These are phyloP conservation scores for Capromys pilorides DNA, from an alignment of 2,797 vertebrate genomes.

Conservation along the genomic window DNA sequence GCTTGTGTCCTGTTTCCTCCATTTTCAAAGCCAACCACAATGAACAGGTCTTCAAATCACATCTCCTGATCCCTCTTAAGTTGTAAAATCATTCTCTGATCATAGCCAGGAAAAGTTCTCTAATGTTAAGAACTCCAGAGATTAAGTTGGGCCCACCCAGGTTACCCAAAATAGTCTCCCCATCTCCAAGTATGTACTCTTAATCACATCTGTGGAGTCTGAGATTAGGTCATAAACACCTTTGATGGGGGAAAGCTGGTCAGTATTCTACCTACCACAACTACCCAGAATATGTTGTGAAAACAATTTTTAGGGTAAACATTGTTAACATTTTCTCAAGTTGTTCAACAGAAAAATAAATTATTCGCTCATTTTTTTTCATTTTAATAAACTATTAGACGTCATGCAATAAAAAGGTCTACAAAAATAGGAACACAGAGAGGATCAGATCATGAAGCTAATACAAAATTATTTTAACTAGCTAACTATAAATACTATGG, in stretches of 20 bases:
- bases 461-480: conserved; percentile 36
- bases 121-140: background rate
- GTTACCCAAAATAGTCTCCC: background rate
- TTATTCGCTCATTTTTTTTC: background rate
- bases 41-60: background rate
- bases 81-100: background rate
- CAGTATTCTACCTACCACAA: background rate
- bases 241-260: background rate
- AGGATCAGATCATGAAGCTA: background rate
- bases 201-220: background rate
- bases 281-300: background rate
- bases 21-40: background rate
- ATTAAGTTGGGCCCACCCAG: background rate
- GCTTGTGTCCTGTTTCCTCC: background rate
- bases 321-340: background rate
- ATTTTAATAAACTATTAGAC: conserved; percentile 12
- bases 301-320: conserved; percentile 8
- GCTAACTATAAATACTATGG: conserved; percentile 29
- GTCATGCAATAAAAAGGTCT: background rate
- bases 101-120: background rate
- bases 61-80: background rate
- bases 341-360: conserved; percentile 46
- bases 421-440: background rate
- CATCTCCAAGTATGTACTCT: background rate
- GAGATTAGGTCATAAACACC: background rate